Percentiles rank a stretch among this genome's conserved stretches.
These are phyloP conservation scores for Tiliacea citrago DNA, from an alignment of 2,888 invertebrate species.

Conservation along the genomic window DNA sequence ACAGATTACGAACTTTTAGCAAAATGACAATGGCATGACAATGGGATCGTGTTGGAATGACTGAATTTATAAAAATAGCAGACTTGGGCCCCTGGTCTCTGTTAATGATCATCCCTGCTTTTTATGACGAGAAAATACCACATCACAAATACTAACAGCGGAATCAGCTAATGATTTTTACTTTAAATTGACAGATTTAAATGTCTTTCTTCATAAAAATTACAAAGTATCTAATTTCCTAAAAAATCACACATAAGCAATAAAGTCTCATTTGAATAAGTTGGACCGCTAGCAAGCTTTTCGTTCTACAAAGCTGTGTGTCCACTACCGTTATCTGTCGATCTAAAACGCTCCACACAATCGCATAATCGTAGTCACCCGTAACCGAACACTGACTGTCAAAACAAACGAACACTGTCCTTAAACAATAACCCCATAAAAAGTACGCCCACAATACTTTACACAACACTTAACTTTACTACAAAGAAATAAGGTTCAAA, in stretches of 20 bases:
- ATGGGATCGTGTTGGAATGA: too few species aligned
- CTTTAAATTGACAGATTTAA: not conserved
- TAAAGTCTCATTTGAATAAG: not conserved
- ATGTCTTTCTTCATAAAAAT: not conserved
- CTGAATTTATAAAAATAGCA: too few species aligned
- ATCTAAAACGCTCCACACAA: slow-evolving; percentile 87
- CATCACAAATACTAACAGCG: not conserved
- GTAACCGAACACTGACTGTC: slow-evolving; percentile 88
- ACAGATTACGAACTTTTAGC: too few species aligned
- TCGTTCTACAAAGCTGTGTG: slow-evolving; percentile 66
- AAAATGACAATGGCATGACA: too few species aligned
- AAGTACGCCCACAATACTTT: slow-evolving; percentile 73
- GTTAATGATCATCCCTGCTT: too few species aligned
- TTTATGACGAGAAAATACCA: not conserved
- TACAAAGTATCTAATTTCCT: not conserved
- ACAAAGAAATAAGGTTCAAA: slow-evolving; percentile 65
- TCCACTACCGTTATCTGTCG: slow-evolving; percentile 78
- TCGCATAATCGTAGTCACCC: slow-evolving; percentile 87
- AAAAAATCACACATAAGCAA: not conserved
- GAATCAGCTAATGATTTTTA: not conserved
- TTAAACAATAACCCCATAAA: slow-evolving; percentile 71
- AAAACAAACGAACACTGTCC: slow-evolving; percentile 85
- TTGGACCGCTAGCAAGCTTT: not conserved
- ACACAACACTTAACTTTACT: slow-evolving; percentile 67
- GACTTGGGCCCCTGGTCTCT: too few species aligned